A percentile compares a stretch with the other conserved stretches of the same genome.
These are phyloP conservation scores for Propithecus perrieri DNA, from an alignment of 2,797 vertebrate species.

Conservation along the genomic window DNA sequence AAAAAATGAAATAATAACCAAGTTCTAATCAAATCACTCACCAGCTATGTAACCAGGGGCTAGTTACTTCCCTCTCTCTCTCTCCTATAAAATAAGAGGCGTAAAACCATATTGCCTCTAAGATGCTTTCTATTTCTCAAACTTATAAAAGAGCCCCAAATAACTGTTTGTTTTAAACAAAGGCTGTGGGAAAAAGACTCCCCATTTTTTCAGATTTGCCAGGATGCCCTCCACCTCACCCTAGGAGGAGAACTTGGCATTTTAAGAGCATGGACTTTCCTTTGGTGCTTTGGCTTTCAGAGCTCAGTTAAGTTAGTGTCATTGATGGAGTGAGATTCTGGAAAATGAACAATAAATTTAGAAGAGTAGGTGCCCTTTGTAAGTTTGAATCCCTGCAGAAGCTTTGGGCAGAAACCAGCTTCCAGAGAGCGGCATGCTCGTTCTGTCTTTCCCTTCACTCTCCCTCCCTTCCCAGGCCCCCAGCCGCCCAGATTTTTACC, in stretches of 20 bases:
- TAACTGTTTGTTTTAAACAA: background rate
- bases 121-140: background rate
- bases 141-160: background rate
- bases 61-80: background rate
- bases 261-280: background rate
- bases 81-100: background rate
- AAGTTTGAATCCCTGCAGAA: background rate
- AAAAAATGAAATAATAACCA: background rate
- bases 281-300: background rate
- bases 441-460: rapidly evolving
- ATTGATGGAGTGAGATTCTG: background rate
- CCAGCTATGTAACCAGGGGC: background rate
- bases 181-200: background rate
- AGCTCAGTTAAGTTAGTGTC: background rate
- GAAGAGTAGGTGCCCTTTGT: background rate
- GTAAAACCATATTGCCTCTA: background rate
- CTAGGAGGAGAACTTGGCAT: background rate
- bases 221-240: background rate
- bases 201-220: background rate
- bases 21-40: background rate
- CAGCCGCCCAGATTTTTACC: background rate
- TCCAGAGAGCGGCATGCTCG: rapidly evolving
- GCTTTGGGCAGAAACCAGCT: background rate
- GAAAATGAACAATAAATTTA: background rate
- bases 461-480: background rate